Conservation (phyloP, 2,797 vertebrate species). For the Manis javanica region DNA sequence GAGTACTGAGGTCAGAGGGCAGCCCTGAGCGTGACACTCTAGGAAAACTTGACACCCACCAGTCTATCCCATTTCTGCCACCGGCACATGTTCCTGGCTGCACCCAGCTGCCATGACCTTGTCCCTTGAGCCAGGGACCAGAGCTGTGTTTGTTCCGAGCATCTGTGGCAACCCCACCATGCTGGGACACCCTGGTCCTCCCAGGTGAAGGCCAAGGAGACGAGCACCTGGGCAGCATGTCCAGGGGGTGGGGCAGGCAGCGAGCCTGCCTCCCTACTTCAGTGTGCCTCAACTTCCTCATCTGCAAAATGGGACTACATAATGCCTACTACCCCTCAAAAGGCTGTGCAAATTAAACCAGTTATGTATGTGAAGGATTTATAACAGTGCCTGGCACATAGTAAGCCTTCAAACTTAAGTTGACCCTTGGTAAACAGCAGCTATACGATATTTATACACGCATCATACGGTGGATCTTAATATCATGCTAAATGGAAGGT, state of each 20-base stretch:
- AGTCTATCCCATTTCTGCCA: too few relatives aligned
- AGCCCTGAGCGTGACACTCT: background rate
- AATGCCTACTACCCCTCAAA: background rate
- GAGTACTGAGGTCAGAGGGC: background rate
- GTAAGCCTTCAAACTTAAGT: background rate
- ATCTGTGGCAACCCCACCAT: background rate
- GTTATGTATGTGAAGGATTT: fast-evolving
- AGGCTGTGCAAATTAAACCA: background rate
- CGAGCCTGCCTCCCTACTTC: too few relatives aligned
- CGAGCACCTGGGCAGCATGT: fast-evolving
- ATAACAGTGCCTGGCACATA: fast-evolving
- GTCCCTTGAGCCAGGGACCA: background rate
- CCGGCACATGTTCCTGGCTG: background rate
- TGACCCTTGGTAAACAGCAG: fast-evolving
- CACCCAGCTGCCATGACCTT: background rate
- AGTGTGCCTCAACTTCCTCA: background rate
- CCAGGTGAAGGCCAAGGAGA: too few relatives aligned
- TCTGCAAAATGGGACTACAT: background rate
- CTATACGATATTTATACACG: fast-evolving
- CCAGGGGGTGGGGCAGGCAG: background rate
- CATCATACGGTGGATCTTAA: background rate
- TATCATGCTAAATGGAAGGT: background rate
- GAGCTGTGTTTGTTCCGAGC: background rate
- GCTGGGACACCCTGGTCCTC: background rate
- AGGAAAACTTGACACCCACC: fast-evolving